Base-by-base conservation (phyloP, 2,797 vertebrate genomes). In the Philypnodon macrostomus region DNA sequence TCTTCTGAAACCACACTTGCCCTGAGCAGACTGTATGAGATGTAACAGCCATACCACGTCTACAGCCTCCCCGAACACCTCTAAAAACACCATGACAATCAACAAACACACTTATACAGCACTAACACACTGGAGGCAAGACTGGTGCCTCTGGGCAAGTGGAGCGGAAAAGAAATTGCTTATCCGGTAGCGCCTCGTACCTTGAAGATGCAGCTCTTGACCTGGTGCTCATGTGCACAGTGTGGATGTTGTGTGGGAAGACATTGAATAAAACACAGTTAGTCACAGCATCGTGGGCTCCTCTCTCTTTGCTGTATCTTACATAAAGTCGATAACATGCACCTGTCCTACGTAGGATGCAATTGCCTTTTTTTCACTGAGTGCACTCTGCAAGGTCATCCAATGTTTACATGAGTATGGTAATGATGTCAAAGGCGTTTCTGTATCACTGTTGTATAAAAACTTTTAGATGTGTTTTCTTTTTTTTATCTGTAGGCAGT, bases 401-500 rank as follows among this genome's bases (percentile, higher is more conserved):
- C 19, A 19, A 15, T 50, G 38, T 76, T 63, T 63, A 53, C 42
- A 45, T 63, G 47, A 47, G 42, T 66, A 35, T 66, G 54, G 7
- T 59, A 54, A 75, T 63, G 47, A 63, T 61, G 52, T 53, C 50
- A 54, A 58, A 66, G 41, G 58, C 10, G 26, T 58, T 50, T 46
- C 9, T 47, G 36, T 50, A 34, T 21, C 10, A 21, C 56, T 50
- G 42, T 7, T 47, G 36, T 50, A 34, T 21, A 10, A 32, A 30
- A 33, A 67, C 32, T 34, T 30, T 14, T 8, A 7, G 51, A 39
- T 26, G 17, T 54, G 18, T 45, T 27, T 13, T 0, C 47, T 35
- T 38, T 8, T 18, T 24, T 15, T 16, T 37, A 16, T 35, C 73
- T 24, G 4, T 70, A 97, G 95, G 93, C 96, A 0, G 93, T 97